Conservation (phyloP, 2,113 vertebrate genomes). For the Microcebus murinus region DNA sequence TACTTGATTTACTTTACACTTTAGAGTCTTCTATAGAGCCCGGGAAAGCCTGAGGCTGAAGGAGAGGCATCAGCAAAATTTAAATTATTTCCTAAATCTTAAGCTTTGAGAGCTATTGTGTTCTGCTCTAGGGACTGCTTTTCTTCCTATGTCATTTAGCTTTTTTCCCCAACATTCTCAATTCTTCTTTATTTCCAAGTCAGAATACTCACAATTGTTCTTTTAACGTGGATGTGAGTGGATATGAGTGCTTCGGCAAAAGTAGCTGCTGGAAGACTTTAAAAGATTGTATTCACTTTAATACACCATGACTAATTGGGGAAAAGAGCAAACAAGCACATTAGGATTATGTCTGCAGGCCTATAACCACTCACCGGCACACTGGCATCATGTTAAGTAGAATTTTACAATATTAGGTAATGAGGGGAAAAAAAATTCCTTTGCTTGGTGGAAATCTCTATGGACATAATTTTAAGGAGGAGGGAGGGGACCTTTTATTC, state of each 20-base stretch:
- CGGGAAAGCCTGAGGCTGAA: slow-evolving; percentile 44
- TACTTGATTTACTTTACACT: slow-evolving; percentile 58
- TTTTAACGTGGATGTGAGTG: background rate
- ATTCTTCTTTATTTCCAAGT: slow-evolving; percentile 66
- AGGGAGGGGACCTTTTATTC: background rate
- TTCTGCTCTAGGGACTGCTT: slow-evolving; percentile 23
- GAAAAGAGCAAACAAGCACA: slow-evolving; percentile 56
- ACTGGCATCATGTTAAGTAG: slow-evolving; percentile 4
- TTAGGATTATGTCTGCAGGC: slow-evolving; percentile 58
- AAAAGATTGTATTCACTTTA: slow-evolving; percentile 78
- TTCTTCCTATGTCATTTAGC: slow-evolving; percentile 39
- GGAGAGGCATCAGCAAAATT: slow-evolving; percentile 66
- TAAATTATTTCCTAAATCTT: slow-evolving; percentile 58
- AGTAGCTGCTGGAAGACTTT: slow-evolving; percentile 70
- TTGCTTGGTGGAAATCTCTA: slow-evolving; percentile 44
- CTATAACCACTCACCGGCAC: slow-evolving; percentile 23
- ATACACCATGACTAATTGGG: slow-evolving; percentile 74
- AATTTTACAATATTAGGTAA: slow-evolving; percentile 38
- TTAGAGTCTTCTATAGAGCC: slow-evolving; percentile 45
- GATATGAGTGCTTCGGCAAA: slow-evolving; percentile 60
- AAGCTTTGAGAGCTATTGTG: slow-evolving; percentile 40
- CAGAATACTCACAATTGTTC: slow-evolving; percentile 39
- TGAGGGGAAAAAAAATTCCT: background rate
- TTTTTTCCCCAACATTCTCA: background rate
- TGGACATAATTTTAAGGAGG: slow-evolving; percentile 26